These are phyloP conservation scores for Lycopodina hypogea DNA, from an alignment of 37 sponge, comb jelly and placozoan genomes.

Conservation along the genomic window DNA sequence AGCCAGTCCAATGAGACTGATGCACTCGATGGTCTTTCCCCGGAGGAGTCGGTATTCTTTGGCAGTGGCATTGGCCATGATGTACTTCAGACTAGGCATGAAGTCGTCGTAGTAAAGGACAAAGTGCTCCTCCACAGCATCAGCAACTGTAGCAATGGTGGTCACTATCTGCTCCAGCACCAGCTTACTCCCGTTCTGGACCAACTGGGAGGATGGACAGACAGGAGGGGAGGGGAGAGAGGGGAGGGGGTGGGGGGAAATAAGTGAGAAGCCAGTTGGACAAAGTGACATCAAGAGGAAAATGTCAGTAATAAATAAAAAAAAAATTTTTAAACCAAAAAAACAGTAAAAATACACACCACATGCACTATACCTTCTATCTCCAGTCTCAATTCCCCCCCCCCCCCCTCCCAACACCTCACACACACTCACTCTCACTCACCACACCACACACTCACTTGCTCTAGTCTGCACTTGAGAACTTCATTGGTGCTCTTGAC, in stretches of 20 bases:
- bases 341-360: not conserved
- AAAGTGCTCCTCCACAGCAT: conserved; percentile 86
- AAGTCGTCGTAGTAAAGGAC: conserved; percentile 91
- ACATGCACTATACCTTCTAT: too few relatives aligned
- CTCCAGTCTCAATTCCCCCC: too few relatives aligned
- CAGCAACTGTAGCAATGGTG: conserved; percentile 92
- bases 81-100: conserved; percentile 96
- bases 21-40: conserved; percentile 98
- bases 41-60: conserved; percentile 86
- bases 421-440: too few relatives aligned
- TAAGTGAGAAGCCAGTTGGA: not conserved
- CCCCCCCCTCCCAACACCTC: too few relatives aligned
- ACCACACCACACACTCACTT: conserved; percentile 45
- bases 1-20: conserved; percentile 95
- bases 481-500: conserved; percentile 67
- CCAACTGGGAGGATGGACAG: conserved; percentile 53
- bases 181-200: conserved; percentile 68
- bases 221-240: not conserved
- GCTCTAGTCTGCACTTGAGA: conserved; percentile 50
- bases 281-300: conserved; percentile 1
- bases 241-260: conserved; percentile 10
- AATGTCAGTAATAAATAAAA: not conserved
- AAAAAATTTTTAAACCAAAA: not conserved
- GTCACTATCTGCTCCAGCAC: conserved; percentile 93
- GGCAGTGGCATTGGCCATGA: conserved; percentile 78